phyloP scores from a whole-genome alignment of 2,113 vertebrate species.

The Elachura formosa region DNA sequence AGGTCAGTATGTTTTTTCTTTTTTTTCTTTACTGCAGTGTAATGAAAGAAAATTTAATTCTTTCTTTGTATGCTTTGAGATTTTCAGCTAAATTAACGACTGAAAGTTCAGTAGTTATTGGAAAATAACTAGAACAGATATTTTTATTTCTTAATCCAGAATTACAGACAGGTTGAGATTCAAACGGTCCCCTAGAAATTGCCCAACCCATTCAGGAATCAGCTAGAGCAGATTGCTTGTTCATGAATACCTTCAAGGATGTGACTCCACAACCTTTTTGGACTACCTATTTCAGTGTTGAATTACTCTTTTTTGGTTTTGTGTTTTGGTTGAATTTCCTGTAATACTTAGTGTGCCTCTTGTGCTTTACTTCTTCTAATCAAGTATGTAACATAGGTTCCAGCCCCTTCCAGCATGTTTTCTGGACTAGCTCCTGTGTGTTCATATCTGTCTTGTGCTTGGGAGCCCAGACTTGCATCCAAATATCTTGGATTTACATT shows the following conservation, averaged over 20 bases:
- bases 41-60: background rate
- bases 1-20: background rate
- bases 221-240: background rate
- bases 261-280: background rate
- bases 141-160: background rate
- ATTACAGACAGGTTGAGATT: background rate
- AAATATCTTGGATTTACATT: fast-evolving
- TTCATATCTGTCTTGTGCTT: background rate
- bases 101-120: background rate
- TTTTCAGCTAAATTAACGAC: background rate
- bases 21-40: background rate
- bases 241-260: background rate
- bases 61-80: background rate
- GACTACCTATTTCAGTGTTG: background rate
- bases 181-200: background rate
- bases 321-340: background rate
- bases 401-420: background rate
- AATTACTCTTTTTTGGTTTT: background rate
- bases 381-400: fast-evolving
- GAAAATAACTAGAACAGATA: background rate
- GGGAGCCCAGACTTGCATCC: fast-evolving
- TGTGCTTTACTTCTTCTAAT: background rate
- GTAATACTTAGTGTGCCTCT: background rate
- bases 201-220: background rate
- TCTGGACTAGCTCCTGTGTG: background rate